Evolutionary conservation across 2,888 invertebrate genomes (phyloP).

Genomic region (Pammene fasciana): DNA sequence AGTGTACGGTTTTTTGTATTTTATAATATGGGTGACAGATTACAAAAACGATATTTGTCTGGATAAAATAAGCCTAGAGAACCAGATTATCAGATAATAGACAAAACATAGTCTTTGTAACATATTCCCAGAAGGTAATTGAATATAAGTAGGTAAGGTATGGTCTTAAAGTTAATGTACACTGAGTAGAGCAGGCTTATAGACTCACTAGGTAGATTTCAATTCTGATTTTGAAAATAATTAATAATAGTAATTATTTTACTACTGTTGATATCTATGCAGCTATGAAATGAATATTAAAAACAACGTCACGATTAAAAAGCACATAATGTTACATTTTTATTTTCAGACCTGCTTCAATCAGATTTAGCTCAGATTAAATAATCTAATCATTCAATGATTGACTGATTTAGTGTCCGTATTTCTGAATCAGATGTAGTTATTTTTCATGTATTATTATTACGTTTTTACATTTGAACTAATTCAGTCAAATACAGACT

Average conservation of each 20-base stretch:
- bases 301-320: too few relatives aligned
- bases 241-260: too few relatives aligned
- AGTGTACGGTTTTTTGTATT: not conserved
- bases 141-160: not conserved
- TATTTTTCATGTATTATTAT: not conserved
- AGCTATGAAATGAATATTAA: too few relatives aligned
- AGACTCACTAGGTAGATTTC: too few relatives aligned
- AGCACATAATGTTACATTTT: too few relatives aligned
- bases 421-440: not conserved
- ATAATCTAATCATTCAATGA: not conserved
- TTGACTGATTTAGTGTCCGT: constrained; percentile 10
- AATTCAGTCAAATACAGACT: constrained; percentile 4
- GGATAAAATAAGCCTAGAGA: not conserved
- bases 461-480: not conserved
- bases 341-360: constrained; percentile 1
- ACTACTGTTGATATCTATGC: too few relatives aligned
- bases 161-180: not conserved
- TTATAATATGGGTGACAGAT: not conserved
- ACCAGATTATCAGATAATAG: not conserved
- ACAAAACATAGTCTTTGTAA: constrained; percentile 19
- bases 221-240: too few relatives aligned
- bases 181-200: not conserved
- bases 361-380: not conserved
- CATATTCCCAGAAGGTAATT: not conserved
- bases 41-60: constrained; percentile 17